Conservation (phyloP, 1,140 invertebrate species). For the Pseudachorutes palmiensis region DNA sequence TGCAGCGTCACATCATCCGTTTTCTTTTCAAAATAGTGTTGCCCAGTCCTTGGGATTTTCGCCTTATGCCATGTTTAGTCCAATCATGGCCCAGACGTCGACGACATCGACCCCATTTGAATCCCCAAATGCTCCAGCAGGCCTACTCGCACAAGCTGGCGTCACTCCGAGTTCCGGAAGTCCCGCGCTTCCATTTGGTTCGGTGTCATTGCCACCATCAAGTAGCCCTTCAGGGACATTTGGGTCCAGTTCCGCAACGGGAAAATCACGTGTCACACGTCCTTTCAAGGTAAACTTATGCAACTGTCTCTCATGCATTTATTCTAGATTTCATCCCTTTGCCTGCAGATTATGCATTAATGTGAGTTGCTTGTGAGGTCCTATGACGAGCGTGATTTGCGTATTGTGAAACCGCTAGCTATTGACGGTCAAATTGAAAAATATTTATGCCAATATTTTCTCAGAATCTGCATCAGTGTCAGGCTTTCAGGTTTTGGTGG, state of each 20-base stretch:
- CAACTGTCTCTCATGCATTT: not conserved
- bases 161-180: constrained; percentile 3
- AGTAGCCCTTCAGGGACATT: not conserved
- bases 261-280: constrained; percentile 22
- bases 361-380: too few species aligned
- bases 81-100: not conserved
- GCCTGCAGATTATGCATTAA: too few species aligned
- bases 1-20: not conserved
- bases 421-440: too few species aligned
- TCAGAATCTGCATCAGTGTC: too few species aligned
- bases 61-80: constrained; percentile 10
- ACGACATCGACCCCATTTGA: not conserved
- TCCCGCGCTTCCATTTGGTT: constrained; percentile 13
- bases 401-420: too few species aligned
- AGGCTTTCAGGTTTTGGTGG: too few species aligned
- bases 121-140: not conserved
- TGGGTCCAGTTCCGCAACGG: not conserved
- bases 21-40: constrained; percentile 17
- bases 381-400: too few species aligned
- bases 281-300: constrained; percentile 31
- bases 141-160: not conserved
- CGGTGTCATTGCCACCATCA: not conserved
- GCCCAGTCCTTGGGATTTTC: not conserved
- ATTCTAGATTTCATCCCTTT: not conserved
- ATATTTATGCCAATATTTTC: too few species aligned